Base-by-base conservation (phyloP, 2,888 invertebrate species). In the Leptogaster cylindrica region DNA sequence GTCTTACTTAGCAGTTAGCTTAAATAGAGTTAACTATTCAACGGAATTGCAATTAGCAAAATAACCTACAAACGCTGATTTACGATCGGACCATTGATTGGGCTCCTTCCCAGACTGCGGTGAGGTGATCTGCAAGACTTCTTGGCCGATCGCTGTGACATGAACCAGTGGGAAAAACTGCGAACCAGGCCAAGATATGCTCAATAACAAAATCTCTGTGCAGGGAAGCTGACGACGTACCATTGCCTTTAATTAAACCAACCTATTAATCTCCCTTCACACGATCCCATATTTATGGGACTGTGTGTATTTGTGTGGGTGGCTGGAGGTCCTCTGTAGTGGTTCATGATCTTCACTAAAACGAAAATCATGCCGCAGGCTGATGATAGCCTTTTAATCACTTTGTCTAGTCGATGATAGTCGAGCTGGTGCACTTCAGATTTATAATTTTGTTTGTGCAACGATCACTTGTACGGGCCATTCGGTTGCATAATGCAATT, bases 201-300 rank as follows among this genome's bases (percentile, higher is more conserved):
- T 55, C 20, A 55, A 55, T n/a, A 33, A 55, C 36, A 36, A 20
- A 52, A 14, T 52, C 18, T 6, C 12, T 23, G 55, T 23, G 23
- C 23, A 46, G n/a, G 16, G 23, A 46, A 20, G 20, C 27, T 12
- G 25, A 39, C 20, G 16, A n/a, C 25, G 7, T 12, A 16, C 12
- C 27, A 31, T 16, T n/a, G 20, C 20, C 18, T 55, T 55, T 55
- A 55, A 55, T 55, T 20, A 55, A n/a, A 36, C 23, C 39, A 36
- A 55, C 55, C 55, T 39, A 55, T 20, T 55, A 55, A 55, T 39
- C 55, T 55, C 55, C 36, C 55, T 55, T 55, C 36, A 55, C 36
- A 31, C 18, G 33, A 31, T 25, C n/a, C n/a, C n/a, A n/a, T 18
- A n/a, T 12, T 36, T 36, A 14, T 41, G 16, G 41, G n/a, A 41